Base-by-base conservation (phyloP, 2,888 invertebrate genomes). In the Nephrotoma flavescens region DNA sequence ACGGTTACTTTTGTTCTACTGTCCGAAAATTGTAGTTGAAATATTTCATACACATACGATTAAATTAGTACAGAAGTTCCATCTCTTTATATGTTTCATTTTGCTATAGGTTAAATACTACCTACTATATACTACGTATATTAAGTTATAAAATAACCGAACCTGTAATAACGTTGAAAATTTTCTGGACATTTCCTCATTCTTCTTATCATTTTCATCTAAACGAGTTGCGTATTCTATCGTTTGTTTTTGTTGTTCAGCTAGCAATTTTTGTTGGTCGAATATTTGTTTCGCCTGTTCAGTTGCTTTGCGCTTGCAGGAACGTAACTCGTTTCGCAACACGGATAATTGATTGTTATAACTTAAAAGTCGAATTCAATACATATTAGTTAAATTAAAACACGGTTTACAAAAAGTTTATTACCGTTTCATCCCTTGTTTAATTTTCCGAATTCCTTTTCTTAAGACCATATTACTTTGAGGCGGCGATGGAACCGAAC, bases 181-280 rank as follows among this genome's bases (percentile, higher is more conserved):
- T 92, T 97, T 97, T 87, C 97, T 94, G 86, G 97, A 95, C 87
- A 96, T 96, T 90, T 97, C 97, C 90, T 97, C 97, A 90, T 96
- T 96, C 90, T 97, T 97, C 91, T 97, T 97, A 89, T 97, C 97
- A 89, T 96, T 96, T 89, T 97, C 97, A 89, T 97, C 97, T 88
- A 97, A 93, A n/a, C 97, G 94, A 90, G 95, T 95, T 0, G 96
- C 96, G 90, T 96, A 96, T 89, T 96, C 96, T 88, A 96, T 90
- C 0, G 95, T 95, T 90, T 95, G 95, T 89, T 95, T 96, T 89
- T 95, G 95, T 89, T 95, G 95, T 88, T 95, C 95, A 0, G 95
- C 94, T 83, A 95, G 92, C 88, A 95, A 93, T 89, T 95, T 95
- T 90, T 95, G 95, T 89, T 95, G 95, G 89, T 96, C 96, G 0